Percentiles rank a stretch among this genome's conserved stretches.
Conservation (phyloP, 2,113 vertebrate species). For the Picathartes gymnocephalus region DNA sequence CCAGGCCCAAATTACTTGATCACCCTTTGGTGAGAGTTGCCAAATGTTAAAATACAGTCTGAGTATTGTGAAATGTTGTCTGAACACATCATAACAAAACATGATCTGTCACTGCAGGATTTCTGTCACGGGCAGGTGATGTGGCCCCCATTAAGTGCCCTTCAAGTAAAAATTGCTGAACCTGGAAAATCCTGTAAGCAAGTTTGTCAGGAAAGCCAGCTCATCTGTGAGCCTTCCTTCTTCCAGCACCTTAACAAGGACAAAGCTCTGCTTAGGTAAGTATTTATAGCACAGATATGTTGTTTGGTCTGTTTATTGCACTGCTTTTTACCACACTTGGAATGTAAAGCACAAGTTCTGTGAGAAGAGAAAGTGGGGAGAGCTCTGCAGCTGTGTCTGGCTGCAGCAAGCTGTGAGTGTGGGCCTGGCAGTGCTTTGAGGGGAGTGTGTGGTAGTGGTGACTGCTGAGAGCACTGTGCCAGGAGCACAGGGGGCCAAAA, state of each 20-base stretch:
- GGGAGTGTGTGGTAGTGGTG: background rate
- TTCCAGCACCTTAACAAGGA: conserved; percentile 99
- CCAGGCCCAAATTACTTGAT: background rate
- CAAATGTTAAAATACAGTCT: background rate
- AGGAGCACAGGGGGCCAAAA: background rate
- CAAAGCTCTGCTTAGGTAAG: conserved; percentile 87
- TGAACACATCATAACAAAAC: background rate
- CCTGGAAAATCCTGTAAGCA: conserved; percentile 92
- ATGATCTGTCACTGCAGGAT: conserved; percentile 76
- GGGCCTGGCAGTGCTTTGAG: background rate
- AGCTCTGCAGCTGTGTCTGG: background rate
- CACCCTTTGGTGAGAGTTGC: background rate
- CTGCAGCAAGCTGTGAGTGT: background rate
- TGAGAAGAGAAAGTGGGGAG: background rate
- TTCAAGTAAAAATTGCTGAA: conserved; percentile 90
- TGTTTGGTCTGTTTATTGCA: background rate
- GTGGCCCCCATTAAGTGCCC: conserved; percentile 92
- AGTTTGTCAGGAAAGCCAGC: conserved; percentile 94
- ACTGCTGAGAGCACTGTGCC: background rate
- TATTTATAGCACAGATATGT: background rate
- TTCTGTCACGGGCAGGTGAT: conserved; percentile 98
- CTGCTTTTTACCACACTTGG: accelerated
- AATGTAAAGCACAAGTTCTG: background rate
- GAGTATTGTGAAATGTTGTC: background rate
- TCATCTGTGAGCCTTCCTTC: conserved; percentile 97